Evolutionary conservation across 2,113 vertebrate genomes (phyloP).

Genomic region (Blennius ocellaris): DNA sequence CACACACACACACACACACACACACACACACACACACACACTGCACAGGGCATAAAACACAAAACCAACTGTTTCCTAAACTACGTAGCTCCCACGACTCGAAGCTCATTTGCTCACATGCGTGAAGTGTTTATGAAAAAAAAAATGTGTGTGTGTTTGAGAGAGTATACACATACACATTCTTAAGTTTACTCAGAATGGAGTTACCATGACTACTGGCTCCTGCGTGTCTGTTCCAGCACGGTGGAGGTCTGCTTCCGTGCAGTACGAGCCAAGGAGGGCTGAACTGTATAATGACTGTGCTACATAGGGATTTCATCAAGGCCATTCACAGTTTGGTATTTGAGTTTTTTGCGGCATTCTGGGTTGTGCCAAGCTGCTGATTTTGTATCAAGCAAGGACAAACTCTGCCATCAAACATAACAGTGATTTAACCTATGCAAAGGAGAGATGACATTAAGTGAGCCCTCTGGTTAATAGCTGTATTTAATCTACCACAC

Average conservation of each 20-base stretch:
- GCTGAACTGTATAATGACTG: constrained; percentile 69
- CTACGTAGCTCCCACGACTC: constrained; percentile 41
- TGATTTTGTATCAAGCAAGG: constrained; percentile 41
- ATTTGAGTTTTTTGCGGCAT: constrained; percentile 55
- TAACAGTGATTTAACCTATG: constrained; percentile 26
- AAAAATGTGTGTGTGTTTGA: constrained; percentile 19
- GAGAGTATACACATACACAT: constrained; percentile 52
- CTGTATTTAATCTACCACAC: constrained; percentile 23
- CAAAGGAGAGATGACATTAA: constrained; percentile 31
- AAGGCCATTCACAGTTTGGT: constrained; percentile 76
- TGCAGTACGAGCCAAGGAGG: constrained; percentile 48
- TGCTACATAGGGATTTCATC: constrained; percentile 74
- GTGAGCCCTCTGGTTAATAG: constrained; percentile 6
- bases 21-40: too few species aligned
- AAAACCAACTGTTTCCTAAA: constrained; percentile 17
- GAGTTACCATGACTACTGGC: constrained; percentile 81
- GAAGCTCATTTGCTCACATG: constrained; percentile 31
- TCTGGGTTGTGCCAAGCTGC: constrained; percentile 46
- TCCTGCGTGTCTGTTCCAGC: constrained; percentile 70
- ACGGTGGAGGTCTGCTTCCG: constrained; percentile 36
- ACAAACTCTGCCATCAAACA: constrained; percentile 24
- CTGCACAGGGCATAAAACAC: too few species aligned
- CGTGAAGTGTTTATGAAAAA: constrained; percentile 70
- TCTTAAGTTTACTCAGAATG: constrained; percentile 74
- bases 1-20: constrained; percentile 7